phyloP scores from a whole-genome alignment of 2,797 vertebrate species.

The Buphagus erythrorhynchus region DNA sequence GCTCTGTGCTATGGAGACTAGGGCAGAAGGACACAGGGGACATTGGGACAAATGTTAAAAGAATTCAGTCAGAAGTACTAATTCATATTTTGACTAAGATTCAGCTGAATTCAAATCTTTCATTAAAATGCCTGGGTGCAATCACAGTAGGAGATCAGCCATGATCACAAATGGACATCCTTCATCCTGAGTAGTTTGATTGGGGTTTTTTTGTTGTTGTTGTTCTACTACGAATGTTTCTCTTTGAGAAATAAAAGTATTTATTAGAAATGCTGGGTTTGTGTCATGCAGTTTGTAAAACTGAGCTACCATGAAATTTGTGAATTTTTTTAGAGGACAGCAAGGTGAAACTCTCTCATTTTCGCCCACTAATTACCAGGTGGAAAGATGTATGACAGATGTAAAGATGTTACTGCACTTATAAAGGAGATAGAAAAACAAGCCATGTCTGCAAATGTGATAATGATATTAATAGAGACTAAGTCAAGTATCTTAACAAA shows the following conservation, averaged over 20 bases:
- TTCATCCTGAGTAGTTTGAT: not conserved
- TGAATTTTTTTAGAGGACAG: not conserved
- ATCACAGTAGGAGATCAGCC: not conserved
- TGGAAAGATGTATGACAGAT: not conserved
- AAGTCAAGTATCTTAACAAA: not conserved
- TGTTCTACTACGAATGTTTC: not conserved
- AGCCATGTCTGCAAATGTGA: not conserved
- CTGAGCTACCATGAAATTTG: not conserved
- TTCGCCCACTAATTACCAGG: not conserved
- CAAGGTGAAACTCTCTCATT: not conserved
- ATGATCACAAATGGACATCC: not conserved
- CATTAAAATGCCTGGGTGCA: accelerated
- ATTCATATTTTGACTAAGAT: conserved; percentile 48
- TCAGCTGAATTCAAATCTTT: not conserved
- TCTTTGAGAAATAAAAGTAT: not conserved
- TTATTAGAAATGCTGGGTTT: not conserved
- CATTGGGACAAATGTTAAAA: not conserved
- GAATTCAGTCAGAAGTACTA: conserved; percentile 6
- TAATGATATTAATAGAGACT: not conserved
- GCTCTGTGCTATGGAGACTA: not conserved
- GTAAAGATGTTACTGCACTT: not conserved
- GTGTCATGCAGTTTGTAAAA: not conserved
- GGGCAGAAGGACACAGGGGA: not conserved
- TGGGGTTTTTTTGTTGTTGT: not conserved
- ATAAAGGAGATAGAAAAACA: not conserved